These are phyloP conservation scores for Encarsia formosa DNA, from an alignment of 2,888 invertebrate genomes.

Conservation along the genomic window DNA sequence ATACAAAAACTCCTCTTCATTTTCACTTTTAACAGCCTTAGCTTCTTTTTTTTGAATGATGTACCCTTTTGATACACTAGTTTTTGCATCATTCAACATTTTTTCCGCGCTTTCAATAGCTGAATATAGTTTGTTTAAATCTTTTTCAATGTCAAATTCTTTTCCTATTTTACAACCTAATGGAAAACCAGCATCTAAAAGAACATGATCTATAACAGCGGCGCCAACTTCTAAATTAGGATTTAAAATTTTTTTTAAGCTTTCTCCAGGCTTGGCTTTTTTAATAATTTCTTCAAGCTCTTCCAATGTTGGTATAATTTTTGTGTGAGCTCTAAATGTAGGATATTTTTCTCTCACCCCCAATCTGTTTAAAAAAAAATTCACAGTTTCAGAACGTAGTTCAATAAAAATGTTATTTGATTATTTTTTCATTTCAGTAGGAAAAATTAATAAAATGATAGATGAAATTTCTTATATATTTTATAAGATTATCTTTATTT, in stretches of 20 bases:
- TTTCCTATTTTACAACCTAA: slow-evolving; percentile 61
- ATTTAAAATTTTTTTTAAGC: slow-evolving; percentile 76
- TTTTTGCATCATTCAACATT: slow-evolving; percentile 59
- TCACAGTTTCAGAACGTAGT: too few species aligned
- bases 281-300: slow-evolving; percentile 59
- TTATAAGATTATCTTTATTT: too few species aligned
- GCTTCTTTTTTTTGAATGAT: slow-evolving; percentile 82
- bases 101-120: slow-evolving; percentile 69
- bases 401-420: slow-evolving; percentile 3
- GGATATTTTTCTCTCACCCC: slow-evolving; percentile 93
- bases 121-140: slow-evolving; percentile 58
- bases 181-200: slow-evolving; percentile 66
- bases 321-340: slow-evolving; percentile 67
- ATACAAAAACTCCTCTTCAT: slow-evolving; percentile 60
- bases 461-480: slow-evolving; percentile 3
- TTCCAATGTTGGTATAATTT: slow-evolving; percentile 57
- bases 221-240: slow-evolving; percentile 88
- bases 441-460: neutral
- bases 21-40: slow-evolving; percentile 55
- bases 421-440: neutral
- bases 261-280: slow-evolving; percentile 68
- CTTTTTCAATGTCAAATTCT: slow-evolving; percentile 62
- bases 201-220: slow-evolving; percentile 85
- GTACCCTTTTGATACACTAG: slow-evolving; percentile 60
- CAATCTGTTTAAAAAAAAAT: too few species aligned